Base-by-base conservation (phyloP, 2,888 invertebrate genomes). In the Polia nebulosa region DNA sequence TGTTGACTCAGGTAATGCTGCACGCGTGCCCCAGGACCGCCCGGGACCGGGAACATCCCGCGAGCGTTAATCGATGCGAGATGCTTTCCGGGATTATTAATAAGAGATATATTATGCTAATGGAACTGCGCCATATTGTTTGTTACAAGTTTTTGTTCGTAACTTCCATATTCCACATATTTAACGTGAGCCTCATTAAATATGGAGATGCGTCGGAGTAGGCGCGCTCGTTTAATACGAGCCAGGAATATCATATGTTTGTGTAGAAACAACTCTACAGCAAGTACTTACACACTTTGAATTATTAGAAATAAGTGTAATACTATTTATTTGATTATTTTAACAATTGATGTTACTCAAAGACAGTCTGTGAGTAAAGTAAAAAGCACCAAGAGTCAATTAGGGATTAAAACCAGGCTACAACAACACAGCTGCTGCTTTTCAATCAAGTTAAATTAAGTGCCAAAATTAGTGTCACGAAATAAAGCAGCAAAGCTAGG, bases 91-190 rank as follows among this genome's bases (percentile, higher is more conserved):
- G 60, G 56, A 75, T 72, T 82, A 83, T 83, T 83, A 83, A 84
- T 84, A 84, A 72, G 56, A 73, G 64, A 80, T 83, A 70, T 78
- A 82, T 66, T 78, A 82, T 84, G 82, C 56, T 80, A 82, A 82
- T 82, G 82, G 71, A 55, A 60, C 25, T 68, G 71, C 63, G 68
- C 78, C 82, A 63, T 72, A 67, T 71, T 82, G 84, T 82, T 74
- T 76, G 69, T 61, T 78, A 83, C 66, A 72, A 81, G 78, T 83
- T 81, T 80, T 81, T 83, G 78, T 69, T 57, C 20, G 32, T 27
- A 51, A 69, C 70, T 76, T 64, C 53, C 67, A 53, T 69, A 59
- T 63, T 82, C 57, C 65, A 74, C 71, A 64, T 66, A 83, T 80
- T 68, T 77, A 73, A 58, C 65, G 72, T 52, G 61, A 68, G 56